Evolutionary conservation across 2,888 invertebrate genomes (phyloP), one percentile per base, ranked within the genome.

Genomic region (Zaprionus bogoriensis): DNA sequence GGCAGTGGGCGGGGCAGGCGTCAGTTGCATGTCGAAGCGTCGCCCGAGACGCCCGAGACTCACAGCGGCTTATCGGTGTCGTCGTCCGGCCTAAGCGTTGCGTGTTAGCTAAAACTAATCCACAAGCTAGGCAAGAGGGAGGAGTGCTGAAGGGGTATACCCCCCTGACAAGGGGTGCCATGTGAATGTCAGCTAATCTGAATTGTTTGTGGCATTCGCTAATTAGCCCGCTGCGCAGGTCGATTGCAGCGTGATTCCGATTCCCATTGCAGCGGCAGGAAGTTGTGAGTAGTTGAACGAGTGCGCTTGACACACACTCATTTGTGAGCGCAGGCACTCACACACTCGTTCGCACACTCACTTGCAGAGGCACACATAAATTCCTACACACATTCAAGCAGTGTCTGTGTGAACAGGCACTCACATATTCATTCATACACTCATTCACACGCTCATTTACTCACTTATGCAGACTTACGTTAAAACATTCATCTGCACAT

Each of bases 71-170:
- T 79, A 79, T 54, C 86, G 83, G 65, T 74, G 75, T 84, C 63
- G 87, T 67, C 72, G 67, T 12, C 25, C 39, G 48, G 25, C 45
- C 85, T 76, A 67, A 67, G 63, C 66, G 65, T 85, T 79, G 88
- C 87, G 86, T 87, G 87, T 77, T 85, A 65, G 85, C 85, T 87
- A 69, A 70, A 74, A 71, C 80, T 88, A 87, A 88, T 88, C 87
- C 87, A 74, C 39, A n/a, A 22, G 53, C 20, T 19, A 20, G 38
- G 30, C 39, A 54, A 30, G 19, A n/a, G 23, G 19, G 25, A 10
- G 10, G 27, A n/a, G n/a, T n/a, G n/a, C n/a, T n/a, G 32, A 4
- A 3, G n/a, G 22, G 9, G 25, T n/a, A n/a, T n/a, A n/a, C n/a
- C n/a, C n/a, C n/a, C n/a, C n/a, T n/a, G n/a, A n/a, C n/a, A 25